phyloP scores from a whole-genome alignment of 2,113 vertebrate genomes.

The Gambusia holbrooki region DNA sequence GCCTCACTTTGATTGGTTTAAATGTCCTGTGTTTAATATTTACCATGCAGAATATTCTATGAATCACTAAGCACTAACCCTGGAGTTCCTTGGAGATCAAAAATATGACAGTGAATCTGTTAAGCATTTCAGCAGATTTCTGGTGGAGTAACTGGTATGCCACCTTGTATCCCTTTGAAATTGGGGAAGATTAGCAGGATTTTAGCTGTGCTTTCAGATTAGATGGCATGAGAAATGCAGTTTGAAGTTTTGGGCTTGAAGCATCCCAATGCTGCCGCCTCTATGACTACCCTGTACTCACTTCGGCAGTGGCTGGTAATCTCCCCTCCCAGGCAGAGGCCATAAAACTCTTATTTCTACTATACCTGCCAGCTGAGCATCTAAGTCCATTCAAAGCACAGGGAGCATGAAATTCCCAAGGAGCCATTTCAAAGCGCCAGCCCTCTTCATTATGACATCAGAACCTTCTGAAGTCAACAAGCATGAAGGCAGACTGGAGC shows the following conservation, averaged over 20 bases:
- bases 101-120: slow-evolving; percentile 55
- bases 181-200: slow-evolving; percentile 73
- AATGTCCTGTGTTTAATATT: slow-evolving; percentile 32
- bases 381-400: slow-evolving; percentile 65
- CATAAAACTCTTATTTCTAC: slow-evolving; percentile 83
- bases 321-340: slow-evolving; percentile 60
- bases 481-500: slow-evolving; percentile 79
- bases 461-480: slow-evolving; percentile 82
- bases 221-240: slow-evolving; percentile 78
- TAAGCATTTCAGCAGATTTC: slow-evolving; percentile 49
- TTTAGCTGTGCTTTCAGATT: slow-evolving; percentile 70
- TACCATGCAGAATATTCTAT: not conserved
- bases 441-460: slow-evolving; percentile 81
- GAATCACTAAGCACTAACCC: not conserved
- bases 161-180: slow-evolving; percentile 61
- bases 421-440: slow-evolving; percentile 76
- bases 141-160: slow-evolving; percentile 58
- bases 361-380: slow-evolving; percentile 82
- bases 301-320: slow-evolving; percentile 69
- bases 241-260: slow-evolving; percentile 57
- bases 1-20: slow-evolving; percentile 12
- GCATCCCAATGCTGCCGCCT: slow-evolving; percentile 32
- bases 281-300: slow-evolving; percentile 47
- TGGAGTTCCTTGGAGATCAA: slow-evolving; percentile 12
- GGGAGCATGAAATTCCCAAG: slow-evolving; percentile 81